Conservation (phyloP, 2,113 vertebrate species). For the Trematocara unimaculatum region DNA sequence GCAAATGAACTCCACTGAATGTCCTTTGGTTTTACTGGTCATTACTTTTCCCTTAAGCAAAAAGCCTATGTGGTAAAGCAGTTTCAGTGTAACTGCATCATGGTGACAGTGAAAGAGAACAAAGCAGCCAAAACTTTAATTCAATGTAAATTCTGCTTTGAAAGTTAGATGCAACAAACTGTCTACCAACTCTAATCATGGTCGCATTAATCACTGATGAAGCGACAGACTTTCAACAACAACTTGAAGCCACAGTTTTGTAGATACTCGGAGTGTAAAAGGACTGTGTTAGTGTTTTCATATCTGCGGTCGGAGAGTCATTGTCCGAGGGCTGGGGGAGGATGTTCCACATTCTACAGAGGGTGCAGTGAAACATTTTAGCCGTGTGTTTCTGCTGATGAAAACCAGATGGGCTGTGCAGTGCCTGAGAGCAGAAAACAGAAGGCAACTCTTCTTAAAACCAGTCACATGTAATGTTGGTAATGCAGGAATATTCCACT, state of each 20-base stretch:
- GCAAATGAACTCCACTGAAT: background rate
- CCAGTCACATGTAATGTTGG: background rate
- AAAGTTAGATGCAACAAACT: background rate
- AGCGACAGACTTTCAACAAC: background rate
- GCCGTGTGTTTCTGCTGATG: conserved; percentile 24
- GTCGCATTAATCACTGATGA: background rate
- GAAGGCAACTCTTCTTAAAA: background rate
- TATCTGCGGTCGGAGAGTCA: background rate
- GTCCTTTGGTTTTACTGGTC: background rate
- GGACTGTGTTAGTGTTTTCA: background rate
- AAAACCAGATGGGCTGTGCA: conserved; percentile 39
- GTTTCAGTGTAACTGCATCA: background rate
- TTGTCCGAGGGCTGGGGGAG: conserved; percentile 28
- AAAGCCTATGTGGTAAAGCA: background rate
- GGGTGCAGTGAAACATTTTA: background rate
- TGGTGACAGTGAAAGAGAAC: background rate
- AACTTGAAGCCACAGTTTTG: background rate
- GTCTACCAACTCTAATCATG: background rate
- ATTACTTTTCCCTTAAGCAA: background rate
- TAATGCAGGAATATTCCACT: background rate
- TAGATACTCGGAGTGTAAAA: background rate
- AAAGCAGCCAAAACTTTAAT: background rate
- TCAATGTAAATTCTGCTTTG: background rate
- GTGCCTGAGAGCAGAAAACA: background rate
- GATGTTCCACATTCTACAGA: background rate